Evolutionary conservation across 2,113 vertebrate species (phyloP).

Genomic region (Salminus brasiliensis): DNA sequence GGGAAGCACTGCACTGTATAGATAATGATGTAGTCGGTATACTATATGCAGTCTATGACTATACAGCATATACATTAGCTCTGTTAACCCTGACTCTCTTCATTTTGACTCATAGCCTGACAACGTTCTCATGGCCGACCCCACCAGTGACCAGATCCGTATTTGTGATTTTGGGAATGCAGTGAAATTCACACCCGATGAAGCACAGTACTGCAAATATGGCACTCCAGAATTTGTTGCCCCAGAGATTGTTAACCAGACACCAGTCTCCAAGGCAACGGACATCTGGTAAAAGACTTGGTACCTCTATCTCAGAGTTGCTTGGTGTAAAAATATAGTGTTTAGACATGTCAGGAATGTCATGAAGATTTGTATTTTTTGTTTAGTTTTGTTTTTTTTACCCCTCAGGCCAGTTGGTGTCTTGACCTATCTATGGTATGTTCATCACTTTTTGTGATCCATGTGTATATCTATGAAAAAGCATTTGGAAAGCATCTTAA

Average conservation of each 20-base stretch:
- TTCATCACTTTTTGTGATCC: conserved; percentile 3
- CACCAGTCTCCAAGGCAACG: conserved; percentile 87
- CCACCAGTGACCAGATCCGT: conserved; percentile 85
- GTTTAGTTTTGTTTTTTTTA: conserved; percentile 37
- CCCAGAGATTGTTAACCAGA: conserved; percentile 95
- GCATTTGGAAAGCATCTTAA: neutral
- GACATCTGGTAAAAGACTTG: conserved; percentile 86
- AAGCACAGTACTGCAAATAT: conserved; percentile 91
- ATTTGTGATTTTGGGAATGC: conserved; percentile 95
- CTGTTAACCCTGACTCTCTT: conserved; percentile 5
- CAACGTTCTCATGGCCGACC: conserved; percentile 91
- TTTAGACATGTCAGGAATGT: conserved; percentile 23
- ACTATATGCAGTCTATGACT: neutral
- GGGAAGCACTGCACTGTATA: neutral
- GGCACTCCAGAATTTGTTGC: conserved; percentile 95
- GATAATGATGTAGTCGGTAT: neutral
- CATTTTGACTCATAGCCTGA: conserved; percentile 80
- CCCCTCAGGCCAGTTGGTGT: conserved; percentile 88
- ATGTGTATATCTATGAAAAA: neutral
- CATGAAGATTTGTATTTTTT: neutral
- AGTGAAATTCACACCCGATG: conserved; percentile 79
- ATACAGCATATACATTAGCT: neutral
- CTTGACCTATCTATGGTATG: conserved; percentile 92
- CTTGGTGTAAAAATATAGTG: conserved; percentile 24
- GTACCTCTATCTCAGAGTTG: conserved; percentile 17